These are phyloP conservation scores for Notodonta ziczac DNA, from an alignment of 2,888 invertebrate genomes.

Conservation along the genomic window DNA sequence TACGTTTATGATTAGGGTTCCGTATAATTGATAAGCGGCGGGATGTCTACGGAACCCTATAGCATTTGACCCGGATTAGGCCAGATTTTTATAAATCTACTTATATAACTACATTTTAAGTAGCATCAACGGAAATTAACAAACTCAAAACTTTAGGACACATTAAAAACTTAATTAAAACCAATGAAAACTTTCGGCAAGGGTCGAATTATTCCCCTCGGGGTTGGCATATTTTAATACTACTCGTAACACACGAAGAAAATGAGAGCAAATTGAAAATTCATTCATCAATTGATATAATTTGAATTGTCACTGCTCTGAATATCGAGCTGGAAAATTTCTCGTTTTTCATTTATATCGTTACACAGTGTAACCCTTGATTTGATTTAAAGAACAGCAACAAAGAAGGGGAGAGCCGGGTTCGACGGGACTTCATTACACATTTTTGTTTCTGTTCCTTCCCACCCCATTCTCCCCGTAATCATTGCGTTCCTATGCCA, in stretches of 20 bases:
- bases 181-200: constrained; percentile 25
- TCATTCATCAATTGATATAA: background rate
- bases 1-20: too few species aligned
- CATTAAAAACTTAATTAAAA: constrained; percentile 38
- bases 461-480: constrained; percentile 55
- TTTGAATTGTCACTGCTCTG: background rate
- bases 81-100: background rate
- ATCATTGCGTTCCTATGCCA: constrained; percentile 64
- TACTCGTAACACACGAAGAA: background rate
- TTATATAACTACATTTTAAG: background rate
- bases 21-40: too few species aligned
- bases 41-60: too few species aligned
- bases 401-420: constrained; percentile 55
- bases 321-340: background rate
- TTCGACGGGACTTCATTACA: constrained; percentile 66
- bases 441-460: constrained; percentile 59
- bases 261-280: background rate
- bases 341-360: constrained; percentile 35
- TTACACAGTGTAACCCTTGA: constrained; percentile 55
- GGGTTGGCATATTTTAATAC: background rate
- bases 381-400: constrained; percentile 65
- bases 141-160: constrained; percentile 26
- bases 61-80: too few species aligned
- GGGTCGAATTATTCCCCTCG: background rate
- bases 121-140: constrained; percentile 24